These are phyloP conservation scores for Rhingia campestris DNA, from an alignment of 2,888 invertebrate genomes.

Conservation along the genomic window DNA sequence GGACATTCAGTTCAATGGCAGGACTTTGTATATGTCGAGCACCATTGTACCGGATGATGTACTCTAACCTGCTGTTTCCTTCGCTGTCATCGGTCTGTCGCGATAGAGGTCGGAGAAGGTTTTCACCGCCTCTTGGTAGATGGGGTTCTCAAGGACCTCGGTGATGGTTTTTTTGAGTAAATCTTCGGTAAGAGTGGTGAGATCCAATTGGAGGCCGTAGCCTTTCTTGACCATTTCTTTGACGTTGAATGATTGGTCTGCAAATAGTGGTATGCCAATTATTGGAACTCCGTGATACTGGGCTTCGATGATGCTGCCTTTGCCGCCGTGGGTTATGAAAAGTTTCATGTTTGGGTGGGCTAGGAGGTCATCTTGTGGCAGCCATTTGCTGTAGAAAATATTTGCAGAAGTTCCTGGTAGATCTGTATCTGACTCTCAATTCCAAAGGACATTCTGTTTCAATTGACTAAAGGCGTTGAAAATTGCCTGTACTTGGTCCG, in stretches of 20 bases:
- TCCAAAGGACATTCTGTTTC: slow-evolving; percentile 86
- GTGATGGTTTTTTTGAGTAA: slow-evolving; percentile 66
- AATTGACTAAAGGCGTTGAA: slow-evolving; percentile 84
- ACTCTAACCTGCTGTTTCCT: slow-evolving; percentile 85
- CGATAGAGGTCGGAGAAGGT: slow-evolving; percentile 83
- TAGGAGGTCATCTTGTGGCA: slow-evolving; percentile 87
- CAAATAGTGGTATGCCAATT: slow-evolving; percentile 65
- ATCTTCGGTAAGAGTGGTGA: slow-evolving; percentile 74
- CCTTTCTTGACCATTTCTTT: slow-evolving; percentile 76
- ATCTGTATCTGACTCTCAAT: slow-evolving; percentile 84
- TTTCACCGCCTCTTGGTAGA: slow-evolving; percentile 78
- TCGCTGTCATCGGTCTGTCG: slow-evolving; percentile 84
- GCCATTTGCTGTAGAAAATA: slow-evolving; percentile 85
- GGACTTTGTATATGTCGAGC: slow-evolving; percentile 84
- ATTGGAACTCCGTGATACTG: slow-evolving; percentile 59
- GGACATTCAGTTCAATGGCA: slow-evolving; percentile 82
- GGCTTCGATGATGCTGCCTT: slow-evolving; percentile 83
- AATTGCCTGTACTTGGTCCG: slow-evolving; percentile 83
- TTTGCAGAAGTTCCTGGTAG: slow-evolving; percentile 81
- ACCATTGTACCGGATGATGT: slow-evolving; percentile 84
- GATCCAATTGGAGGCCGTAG: slow-evolving; percentile 75
- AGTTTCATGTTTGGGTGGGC: slow-evolving; percentile 85
- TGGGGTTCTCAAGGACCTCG: slow-evolving; percentile 76
- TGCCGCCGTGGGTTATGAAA: slow-evolving; percentile 87
- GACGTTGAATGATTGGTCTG: slow-evolving; percentile 79